Evolutionary conservation across 2,888 invertebrate genomes (phyloP), one percentile per base, ranked within the genome.

Genomic region (Polymixis lichenea): DNA sequence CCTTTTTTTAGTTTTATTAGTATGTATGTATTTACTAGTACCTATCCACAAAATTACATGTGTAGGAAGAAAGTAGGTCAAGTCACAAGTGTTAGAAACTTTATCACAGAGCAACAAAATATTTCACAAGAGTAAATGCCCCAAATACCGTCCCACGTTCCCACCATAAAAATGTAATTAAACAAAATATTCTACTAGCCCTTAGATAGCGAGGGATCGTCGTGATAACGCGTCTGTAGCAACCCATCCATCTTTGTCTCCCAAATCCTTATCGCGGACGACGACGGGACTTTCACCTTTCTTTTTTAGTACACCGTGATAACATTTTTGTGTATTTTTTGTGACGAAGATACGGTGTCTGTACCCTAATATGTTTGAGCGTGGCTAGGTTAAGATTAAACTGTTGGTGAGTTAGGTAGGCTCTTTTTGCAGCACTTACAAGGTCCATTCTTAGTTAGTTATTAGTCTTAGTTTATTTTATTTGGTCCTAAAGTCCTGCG

Each of bases 191-290:
- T 77, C 73, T 73, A 74, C 83, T 83, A 79, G 71, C 65, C 65
- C 51, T 17, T n/a, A 78, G 86, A 86, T 86, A 86, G 78, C 60
- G 65, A 56, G 56, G 78, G 82, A 82, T 83, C 80, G 84, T 75
- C 83, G 78, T 82, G 82, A 89, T 89, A 88, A 87, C 89, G 84
- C 84, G 86, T 86, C 84, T 85, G 89, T 86, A 86, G 73, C 60
- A 61, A 78, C 85, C 85, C 92, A 93, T 94, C 88, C 89, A 90
- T 93, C 93, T 92, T 89, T 92, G 93, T 93, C 93, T 90, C 82
- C 84, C 83, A 86, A 88, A 84, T 84, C 85, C 89, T 91, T 92
- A 91, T 92, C 91, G 85, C 70, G 70, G 82, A 80, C 82, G 80
- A 76, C 82, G 85, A 79, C 82, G 80, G 81, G 43, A 60, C 80